Evolutionary conservation across 1,140 invertebrate species (phyloP).

Genomic region (Lordiphosa clarofinis): DNA sequence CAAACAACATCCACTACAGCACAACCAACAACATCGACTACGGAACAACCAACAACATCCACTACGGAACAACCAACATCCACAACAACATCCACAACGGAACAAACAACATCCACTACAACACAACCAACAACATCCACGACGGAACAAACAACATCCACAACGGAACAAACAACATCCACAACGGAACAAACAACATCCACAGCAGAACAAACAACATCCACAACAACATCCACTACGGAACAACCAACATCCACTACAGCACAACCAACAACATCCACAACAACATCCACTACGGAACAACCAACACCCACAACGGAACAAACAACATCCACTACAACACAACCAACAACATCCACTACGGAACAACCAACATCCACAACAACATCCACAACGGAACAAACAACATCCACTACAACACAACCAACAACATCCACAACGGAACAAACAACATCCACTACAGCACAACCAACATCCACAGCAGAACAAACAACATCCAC

Average conservation of each 20-base stretch:
- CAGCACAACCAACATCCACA: neutral
- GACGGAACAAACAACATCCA: neutral
- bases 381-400: neutral
- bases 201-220: neutral
- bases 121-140: neutral
- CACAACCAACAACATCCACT: neutral
- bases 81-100: neutral
- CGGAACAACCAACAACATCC: no score
- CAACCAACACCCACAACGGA: neutral
- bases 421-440: neutral
- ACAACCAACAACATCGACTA: no score
- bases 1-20: no score
- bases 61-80: no score
- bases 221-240: neutral
- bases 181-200: neutral
- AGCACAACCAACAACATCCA: no score
- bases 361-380: neutral
- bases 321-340: neutral
- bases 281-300: neutral
- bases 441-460: no score
- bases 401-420: neutral
- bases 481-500: no score
- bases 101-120: no score
- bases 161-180: neutral
- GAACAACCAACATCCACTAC: no score